A percentile compares a stretch with the other conserved stretches of the same genome.
Conservation (phyloP, 2,888 invertebrate genomes). For the Sinotaia quadrata region DNA sequence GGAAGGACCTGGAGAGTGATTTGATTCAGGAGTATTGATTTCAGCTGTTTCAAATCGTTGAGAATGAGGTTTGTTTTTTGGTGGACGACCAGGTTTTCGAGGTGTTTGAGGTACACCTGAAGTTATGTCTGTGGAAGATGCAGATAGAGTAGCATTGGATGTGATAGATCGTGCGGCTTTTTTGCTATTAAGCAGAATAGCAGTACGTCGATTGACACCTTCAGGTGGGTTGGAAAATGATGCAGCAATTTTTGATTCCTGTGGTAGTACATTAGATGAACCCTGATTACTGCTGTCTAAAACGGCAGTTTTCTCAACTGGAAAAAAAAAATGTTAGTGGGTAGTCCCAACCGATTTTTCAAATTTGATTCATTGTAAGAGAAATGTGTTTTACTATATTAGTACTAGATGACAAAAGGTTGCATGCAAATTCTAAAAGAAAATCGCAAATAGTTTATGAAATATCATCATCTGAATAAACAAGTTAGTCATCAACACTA, state of each 20-base stretch:
- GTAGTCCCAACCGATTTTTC: too few relatives aligned
- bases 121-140: conserved; percentile 35
- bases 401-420: too few relatives aligned
- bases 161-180: conserved; percentile 73
- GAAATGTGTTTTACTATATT: neutral
- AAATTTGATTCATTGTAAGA: neutral
- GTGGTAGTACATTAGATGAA: neutral
- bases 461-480: too few relatives aligned
- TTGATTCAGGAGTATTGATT: conserved; percentile 41
- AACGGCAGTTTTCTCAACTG: conserved; percentile 8
- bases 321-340: too few relatives aligned
- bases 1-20: conserved; percentile 38
- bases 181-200: conserved; percentile 82
- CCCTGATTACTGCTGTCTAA: neutral
- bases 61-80: conserved; percentile 36
- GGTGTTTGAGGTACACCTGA: conserved; percentile 23
- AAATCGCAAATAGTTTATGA: too few relatives aligned
- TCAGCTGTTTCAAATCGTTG: conserved; percentile 28
- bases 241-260: conserved; percentile 9
- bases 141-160: conserved; percentile 38
- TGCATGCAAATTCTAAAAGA: too few relatives aligned
- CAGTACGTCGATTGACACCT: conserved; percentile 81
- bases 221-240: conserved; percentile 72
- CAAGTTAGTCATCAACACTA: too few relatives aligned
- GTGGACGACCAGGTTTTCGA: conserved; percentile 35